These are phyloP conservation scores for Belonocnema kinseyi DNA, from an alignment of 1,140 invertebrate genomes.

Conservation along the genomic window DNA sequence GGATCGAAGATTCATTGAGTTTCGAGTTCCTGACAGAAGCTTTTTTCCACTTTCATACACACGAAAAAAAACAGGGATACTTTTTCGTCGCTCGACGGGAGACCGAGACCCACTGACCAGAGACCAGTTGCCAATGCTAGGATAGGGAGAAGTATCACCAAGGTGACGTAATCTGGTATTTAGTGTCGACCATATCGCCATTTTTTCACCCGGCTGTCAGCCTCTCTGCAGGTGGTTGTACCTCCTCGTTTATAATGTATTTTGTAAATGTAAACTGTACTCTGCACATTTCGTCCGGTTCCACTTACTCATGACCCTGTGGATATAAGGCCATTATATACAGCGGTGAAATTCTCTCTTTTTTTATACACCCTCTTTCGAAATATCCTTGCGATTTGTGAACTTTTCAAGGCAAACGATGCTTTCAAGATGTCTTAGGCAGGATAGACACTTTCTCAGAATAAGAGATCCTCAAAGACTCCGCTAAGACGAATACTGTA, in stretches of 20 bases:
- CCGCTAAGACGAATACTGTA: too few species aligned
- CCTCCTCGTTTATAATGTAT: background rate
- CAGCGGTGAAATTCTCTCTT: too few species aligned
- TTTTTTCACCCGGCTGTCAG: constrained; percentile 33
- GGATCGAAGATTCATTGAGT: constrained; percentile 13
- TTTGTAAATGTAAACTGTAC: background rate
- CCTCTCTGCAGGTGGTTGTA: constrained; percentile 17
- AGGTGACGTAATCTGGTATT: constrained; percentile 43
- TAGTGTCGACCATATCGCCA: constrained; percentile 37
- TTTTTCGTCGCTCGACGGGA: constrained; percentile 19
- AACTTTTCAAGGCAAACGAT: too few species aligned
- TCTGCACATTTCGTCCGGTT: background rate
- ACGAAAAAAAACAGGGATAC: background rate
- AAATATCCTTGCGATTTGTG: too few species aligned
- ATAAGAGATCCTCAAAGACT: too few species aligned
- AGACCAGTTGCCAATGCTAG: background rate
- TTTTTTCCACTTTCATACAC: background rate
- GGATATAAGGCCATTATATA: too few species aligned
- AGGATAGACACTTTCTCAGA: too few species aligned
- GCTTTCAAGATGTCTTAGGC: too few species aligned
- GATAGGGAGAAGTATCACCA: constrained; percentile 7
- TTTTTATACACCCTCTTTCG: too few species aligned
- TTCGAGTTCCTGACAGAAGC: background rate
- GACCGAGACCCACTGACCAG: constrained; percentile 4
- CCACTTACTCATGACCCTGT: background rate